phyloP scores from a whole-genome alignment of 2,797 vertebrate species.

The Strix occidentalis region DNA sequence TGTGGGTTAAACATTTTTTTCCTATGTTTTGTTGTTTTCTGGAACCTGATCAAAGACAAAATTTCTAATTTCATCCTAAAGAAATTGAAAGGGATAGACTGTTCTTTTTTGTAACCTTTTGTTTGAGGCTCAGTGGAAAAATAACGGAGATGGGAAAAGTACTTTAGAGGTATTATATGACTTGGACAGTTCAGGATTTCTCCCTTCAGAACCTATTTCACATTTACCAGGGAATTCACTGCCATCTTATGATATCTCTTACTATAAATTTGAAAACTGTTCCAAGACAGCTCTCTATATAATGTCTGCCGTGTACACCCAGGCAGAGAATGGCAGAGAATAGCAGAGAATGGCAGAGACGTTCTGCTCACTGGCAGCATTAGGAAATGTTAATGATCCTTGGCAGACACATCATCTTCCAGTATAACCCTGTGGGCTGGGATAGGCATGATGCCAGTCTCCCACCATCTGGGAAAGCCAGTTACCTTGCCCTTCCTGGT shows the following conservation, averaged over 20 bases:
- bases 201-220: not conserved
- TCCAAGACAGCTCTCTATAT: not conserved
- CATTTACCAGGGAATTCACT: not conserved
- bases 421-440: not conserved
- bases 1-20: fast-evolving
- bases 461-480: not conserved
- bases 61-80: not conserved
- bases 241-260: not conserved
- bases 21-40: not conserved
- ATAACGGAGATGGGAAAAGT: not conserved
- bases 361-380: not conserved
- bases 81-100: not conserved
- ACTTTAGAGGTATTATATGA: not conserved
- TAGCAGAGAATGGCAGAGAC: not conserved
- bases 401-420: not conserved
- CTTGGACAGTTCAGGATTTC: not conserved
- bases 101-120: not conserved
- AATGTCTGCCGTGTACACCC: not conserved
- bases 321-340: not conserved
- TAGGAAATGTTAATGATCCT: not conserved
- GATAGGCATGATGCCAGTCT: not conserved
- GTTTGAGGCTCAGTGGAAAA: not conserved
- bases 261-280: not conserved
- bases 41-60: not conserved
- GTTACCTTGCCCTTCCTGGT: not conserved